Evolutionary conservation across 2,797 vertebrate genomes (phyloP).

Genomic region (Streptopelia turtur): DNA sequence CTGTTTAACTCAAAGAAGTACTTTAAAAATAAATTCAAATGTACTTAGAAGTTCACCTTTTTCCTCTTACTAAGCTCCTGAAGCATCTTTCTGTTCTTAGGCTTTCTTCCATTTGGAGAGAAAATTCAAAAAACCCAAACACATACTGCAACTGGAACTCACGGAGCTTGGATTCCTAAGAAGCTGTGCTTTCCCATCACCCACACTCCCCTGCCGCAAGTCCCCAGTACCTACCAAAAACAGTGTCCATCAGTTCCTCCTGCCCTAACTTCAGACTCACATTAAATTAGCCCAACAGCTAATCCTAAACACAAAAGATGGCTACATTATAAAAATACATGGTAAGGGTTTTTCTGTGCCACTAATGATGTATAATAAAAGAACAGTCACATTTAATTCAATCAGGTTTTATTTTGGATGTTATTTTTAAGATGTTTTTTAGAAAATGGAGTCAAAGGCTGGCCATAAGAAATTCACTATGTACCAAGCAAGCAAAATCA

Average conservation of each 20-base stretch:
- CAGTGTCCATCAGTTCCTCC: background rate
- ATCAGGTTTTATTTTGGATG: constrained; percentile 21
- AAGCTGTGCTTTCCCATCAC: background rate
- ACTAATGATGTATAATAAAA: background rate
- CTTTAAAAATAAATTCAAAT: background rate
- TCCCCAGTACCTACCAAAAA: accelerated
- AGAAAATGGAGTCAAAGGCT: constrained; percentile 52
- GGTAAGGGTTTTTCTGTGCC: accelerated
- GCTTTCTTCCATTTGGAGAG: background rate
- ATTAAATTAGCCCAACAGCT: accelerated
- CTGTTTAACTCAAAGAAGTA: background rate
- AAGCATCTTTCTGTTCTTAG: background rate
- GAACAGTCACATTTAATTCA: background rate
- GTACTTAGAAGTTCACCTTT: background rate
- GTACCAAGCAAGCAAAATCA: constrained; percentile 41
- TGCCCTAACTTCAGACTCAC: background rate
- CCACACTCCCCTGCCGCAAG: background rate
- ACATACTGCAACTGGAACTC: no score
- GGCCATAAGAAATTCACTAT: constrained; percentile 33
- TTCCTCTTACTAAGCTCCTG: background rate
- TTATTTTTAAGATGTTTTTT: background rate
- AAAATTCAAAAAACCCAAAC: accelerated
- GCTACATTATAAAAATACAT: accelerated
- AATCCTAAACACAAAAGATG: background rate
- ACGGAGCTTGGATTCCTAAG: no score